Evolutionary conservation across 2,113 vertebrate species (phyloP).

Genomic region (Spermophilus dauricus): DNA sequence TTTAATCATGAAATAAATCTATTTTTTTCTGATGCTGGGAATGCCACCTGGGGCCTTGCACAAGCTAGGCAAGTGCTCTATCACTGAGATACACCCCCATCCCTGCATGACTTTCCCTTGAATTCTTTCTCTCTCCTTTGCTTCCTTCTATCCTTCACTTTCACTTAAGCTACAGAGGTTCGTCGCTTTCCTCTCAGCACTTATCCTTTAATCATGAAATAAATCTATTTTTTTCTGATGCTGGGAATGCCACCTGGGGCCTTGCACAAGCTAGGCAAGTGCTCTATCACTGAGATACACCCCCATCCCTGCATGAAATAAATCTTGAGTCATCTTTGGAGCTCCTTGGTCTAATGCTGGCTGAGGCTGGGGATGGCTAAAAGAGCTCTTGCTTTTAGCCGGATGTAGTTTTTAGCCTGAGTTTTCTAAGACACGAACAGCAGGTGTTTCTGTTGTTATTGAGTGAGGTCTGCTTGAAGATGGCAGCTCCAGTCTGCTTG

Average conservation of each 20-base stretch:
- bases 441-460: not conserved
- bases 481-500: not conserved
- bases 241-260: not conserved
- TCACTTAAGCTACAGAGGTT: not conserved
- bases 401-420: not conserved
- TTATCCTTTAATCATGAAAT: not conserved
- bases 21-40: not conserved
- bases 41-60: not conserved
- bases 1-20: not conserved
- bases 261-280: not conserved
- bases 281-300: not conserved
- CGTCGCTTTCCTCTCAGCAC: not conserved
- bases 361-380: not conserved
- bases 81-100: not conserved
- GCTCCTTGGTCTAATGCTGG: not conserved
- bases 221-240: not conserved
- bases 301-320: not conserved
- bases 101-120: not conserved
- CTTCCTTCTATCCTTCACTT: not conserved
- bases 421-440: not conserved
- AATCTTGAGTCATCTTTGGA: conserved; percentile 25
- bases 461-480: not conserved
- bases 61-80: not conserved
- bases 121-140: not conserved
- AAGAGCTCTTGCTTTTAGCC: not conserved